Conservation (phyloP, 2,113 vertebrate species). For the Microcebus jonahi region DNA sequence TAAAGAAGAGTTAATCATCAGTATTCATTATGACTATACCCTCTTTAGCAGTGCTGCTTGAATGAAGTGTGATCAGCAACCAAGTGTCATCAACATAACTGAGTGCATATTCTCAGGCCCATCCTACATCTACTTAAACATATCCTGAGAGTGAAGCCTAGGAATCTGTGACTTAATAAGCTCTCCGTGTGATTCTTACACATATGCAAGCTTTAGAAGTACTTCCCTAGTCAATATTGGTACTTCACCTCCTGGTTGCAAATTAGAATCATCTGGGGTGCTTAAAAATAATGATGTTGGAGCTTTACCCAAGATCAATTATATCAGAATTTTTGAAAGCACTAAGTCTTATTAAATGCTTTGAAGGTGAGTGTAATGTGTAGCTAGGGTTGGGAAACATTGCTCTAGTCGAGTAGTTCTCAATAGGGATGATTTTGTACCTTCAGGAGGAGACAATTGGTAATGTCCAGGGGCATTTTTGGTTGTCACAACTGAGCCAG, state of each 20-base stretch:
- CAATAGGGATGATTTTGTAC: background rate
- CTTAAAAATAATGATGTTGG: background rate
- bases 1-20: background rate
- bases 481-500: background rate
- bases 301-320: background rate
- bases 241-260: background rate
- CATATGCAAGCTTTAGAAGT: background rate
- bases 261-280: background rate
- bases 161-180: background rate
- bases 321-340: background rate
- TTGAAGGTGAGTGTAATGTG: background rate
- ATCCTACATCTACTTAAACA: background rate
- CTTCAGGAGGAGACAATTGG: background rate
- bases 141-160: background rate
- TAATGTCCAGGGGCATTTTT: background rate
- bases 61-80: background rate
- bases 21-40: background rate
- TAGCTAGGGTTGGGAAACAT: too few relatives aligned
- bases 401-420: background rate
- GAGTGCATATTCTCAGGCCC: background rate
- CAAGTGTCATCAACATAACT: background rate
- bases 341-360: background rate
- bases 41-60: background rate
- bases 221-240: background rate
- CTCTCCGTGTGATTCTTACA: background rate